These are phyloP conservation scores for Trachurus trachurus DNA, from an alignment of 2,797 vertebrate species.

Conservation along the genomic window DNA sequence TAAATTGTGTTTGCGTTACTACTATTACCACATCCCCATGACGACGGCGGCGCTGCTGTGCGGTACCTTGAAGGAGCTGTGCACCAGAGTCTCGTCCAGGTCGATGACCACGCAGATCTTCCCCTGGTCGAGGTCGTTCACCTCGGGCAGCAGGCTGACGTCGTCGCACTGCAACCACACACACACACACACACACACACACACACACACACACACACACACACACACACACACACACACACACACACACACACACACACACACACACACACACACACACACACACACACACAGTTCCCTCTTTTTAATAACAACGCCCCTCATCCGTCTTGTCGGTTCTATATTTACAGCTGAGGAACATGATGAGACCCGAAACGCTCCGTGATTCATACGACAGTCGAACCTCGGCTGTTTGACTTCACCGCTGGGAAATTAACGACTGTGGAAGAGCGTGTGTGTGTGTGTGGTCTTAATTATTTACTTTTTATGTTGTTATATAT, in stretches of 20 bases:
- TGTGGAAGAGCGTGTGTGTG: background rate
- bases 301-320: background rate
- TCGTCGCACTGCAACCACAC: conserved; percentile 76
- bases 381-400: conserved; percentile 27
- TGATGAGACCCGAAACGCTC: background rate
- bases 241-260: too few species aligned
- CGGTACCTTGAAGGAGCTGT: conserved; percentile 93
- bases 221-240: conserved; percentile 1
- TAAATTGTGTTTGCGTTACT: too few species aligned
- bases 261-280: too few species aligned
- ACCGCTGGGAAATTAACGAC: conserved; percentile 49
- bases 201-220: conserved; percentile 9
- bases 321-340: conserved; percentile 1
- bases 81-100: conserved; percentile 92
- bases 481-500: conserved; percentile 14
- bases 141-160: conserved; percentile 89
- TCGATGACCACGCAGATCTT: conserved; percentile 93
- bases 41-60: background rate
- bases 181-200: conserved; percentile 3
- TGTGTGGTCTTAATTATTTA: conserved; percentile 20
- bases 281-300: background rate
- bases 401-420: background rate
- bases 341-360: background rate
- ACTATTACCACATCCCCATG: too few species aligned
- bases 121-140: conserved; percentile 88